Evolutionary conservation across 1,140 invertebrate genomes (phyloP).

Genomic region (Orussus abietinus): DNA sequence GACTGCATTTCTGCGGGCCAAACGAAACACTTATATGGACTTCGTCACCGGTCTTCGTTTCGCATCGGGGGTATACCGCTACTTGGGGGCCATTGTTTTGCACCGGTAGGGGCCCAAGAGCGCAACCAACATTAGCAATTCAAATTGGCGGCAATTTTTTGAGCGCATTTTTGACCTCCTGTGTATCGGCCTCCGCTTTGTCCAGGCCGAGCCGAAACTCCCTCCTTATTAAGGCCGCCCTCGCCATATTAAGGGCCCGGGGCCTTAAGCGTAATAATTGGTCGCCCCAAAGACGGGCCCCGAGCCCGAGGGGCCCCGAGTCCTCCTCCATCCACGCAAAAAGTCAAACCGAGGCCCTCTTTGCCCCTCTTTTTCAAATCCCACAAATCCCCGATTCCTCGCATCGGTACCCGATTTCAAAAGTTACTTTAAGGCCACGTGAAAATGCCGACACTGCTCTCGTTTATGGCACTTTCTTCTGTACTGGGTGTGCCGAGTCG

Average conservation of each 20-base stretch:
- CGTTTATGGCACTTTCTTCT: no score
- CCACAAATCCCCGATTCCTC: no score
- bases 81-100: conserved; percentile 52
- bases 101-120: conserved; percentile 28
- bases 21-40: conserved; percentile 53
- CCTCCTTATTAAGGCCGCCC: conserved; percentile 53
- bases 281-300: background rate
- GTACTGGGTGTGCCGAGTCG: no score
- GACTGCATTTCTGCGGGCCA: conserved; percentile 48
- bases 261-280: conserved; percentile 37
- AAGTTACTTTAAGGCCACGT: no score
- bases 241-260: conserved; percentile 49
- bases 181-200: conserved; percentile 48
- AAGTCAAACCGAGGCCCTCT: conserved; percentile 2
- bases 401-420: no score
- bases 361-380: conserved; percentile 10
- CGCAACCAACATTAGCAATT: conserved; percentile 50
- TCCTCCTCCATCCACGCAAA: conserved; percentile 5
- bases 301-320: conserved; percentile 5
- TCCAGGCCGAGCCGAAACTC: conserved; percentile 45
- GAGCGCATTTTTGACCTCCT: conserved; percentile 56
- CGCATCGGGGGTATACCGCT: conserved; percentile 42
- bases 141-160: conserved; percentile 57
- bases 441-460: no score
- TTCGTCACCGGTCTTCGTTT: conserved; percentile 37